Evolutionary conservation across 2,113 vertebrate species (phyloP).

Genomic region (Geococcyx californianus): DNA sequence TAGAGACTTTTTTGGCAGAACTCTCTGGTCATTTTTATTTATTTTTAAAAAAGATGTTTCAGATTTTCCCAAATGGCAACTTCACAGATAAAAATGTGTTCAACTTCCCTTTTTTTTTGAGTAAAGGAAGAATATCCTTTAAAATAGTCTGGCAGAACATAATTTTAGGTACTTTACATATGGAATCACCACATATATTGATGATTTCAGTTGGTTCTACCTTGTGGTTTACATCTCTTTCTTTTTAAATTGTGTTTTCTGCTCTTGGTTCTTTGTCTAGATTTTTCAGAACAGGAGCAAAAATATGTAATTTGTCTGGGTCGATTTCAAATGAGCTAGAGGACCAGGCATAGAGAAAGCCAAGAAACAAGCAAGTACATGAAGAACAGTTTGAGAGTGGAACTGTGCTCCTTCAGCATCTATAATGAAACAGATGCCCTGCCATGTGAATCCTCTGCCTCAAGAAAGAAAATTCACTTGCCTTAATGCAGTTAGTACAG

Average conservation of each 20-base stretch:
- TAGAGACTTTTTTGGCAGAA: not conserved
- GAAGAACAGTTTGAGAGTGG: not conserved
- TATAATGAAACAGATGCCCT: not conserved
- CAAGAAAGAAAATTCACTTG: not conserved
- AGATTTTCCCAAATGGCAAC: not conserved
- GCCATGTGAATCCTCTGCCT: not conserved
- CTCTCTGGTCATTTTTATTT: not conserved
- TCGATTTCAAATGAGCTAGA: not conserved
- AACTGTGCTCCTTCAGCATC: not conserved
- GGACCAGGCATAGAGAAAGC: not conserved
- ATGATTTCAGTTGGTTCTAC: not conserved
- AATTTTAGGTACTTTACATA: not conserved
- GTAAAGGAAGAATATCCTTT: not conserved
- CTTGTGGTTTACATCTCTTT: not conserved
- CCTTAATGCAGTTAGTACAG: not conserved
- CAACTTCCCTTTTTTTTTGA: accelerated
- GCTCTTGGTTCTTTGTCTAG: not conserved
- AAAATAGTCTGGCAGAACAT: not conserved
- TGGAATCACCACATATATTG: not conserved
- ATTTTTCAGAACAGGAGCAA: not conserved
- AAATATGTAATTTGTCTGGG: not conserved
- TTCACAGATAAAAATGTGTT: not conserved
- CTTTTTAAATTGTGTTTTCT: not conserved
- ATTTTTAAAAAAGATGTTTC: not conserved
- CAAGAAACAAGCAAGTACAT: not conserved